Conservation (phyloP, 1,140 invertebrate species). For the Trichoplusia ni region DNA sequence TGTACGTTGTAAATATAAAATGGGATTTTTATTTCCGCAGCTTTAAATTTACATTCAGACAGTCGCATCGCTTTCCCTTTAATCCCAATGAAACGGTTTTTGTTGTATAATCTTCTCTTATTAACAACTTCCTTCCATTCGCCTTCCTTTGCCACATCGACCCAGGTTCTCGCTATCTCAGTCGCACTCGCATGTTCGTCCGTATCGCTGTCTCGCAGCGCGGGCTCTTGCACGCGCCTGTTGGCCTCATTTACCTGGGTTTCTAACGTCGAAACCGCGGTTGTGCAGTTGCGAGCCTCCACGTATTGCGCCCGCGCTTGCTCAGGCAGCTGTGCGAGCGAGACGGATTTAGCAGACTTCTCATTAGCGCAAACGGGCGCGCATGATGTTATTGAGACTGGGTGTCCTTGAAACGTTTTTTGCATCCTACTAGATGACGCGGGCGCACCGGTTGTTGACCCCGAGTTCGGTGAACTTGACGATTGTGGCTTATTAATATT, state of each 20-base stretch:
- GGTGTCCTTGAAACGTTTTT: no score
- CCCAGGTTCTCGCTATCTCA: not conserved
- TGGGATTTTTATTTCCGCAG: constrained; percentile 36
- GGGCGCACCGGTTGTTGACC: not conserved
- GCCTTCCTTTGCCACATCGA: not conserved
- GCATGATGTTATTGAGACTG: no score
- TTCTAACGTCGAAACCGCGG: not conserved
- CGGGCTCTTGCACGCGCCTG: not conserved
- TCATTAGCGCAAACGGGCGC: no score
- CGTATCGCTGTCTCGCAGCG: not conserved
- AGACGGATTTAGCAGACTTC: no score
- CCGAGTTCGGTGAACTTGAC: not conserved
- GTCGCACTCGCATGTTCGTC: not conserved
- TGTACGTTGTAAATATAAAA: constrained; percentile 44
- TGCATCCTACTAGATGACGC: no score
- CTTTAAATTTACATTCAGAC: constrained; percentile 34
- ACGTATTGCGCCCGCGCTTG: no score
- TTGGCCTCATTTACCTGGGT: not conserved
- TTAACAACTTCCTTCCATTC: not conserved
- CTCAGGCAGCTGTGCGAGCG: no score
- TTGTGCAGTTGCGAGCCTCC: no score
- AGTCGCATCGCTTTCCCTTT: not conserved
- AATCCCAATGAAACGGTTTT: constrained; percentile 1
- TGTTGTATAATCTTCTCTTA: not conserved
- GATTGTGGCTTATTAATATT: not conserved